phyloP scores from a whole-genome alignment of 2,888 invertebrate genomes.

The Petrophora chlorosata region DNA sequence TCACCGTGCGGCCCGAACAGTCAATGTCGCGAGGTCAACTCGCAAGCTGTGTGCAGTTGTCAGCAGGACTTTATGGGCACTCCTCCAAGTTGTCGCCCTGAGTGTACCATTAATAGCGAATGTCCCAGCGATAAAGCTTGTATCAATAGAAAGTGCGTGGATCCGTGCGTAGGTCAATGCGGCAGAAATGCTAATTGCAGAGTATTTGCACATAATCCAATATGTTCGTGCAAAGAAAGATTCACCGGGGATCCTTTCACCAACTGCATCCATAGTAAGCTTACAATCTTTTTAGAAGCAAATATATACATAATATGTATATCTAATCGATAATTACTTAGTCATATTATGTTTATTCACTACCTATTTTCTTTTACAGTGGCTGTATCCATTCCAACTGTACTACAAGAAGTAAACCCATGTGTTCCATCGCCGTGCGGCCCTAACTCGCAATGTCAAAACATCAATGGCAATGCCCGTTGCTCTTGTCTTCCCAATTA shows the following conservation, averaged over 20 bases:
- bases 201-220: conserved; percentile 92
- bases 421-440: conserved; percentile 92
- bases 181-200: conserved; percentile 91
- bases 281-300: not conserved
- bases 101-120: conserved; percentile 91
- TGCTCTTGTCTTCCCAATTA: conserved; percentile 89
- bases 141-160: conserved; percentile 88
- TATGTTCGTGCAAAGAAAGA: conserved; percentile 89
- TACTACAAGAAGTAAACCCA: conserved; percentile 75
- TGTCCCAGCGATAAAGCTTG: conserved; percentile 90
- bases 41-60: conserved; percentile 89
- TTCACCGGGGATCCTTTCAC: conserved; percentile 91
- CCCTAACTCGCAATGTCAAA: conserved; percentile 88
- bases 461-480: conserved; percentile 85
- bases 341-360: not conserved
- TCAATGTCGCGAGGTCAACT: conserved; percentile 86
- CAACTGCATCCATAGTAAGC: conserved; percentile 77
- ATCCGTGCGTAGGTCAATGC: conserved; percentile 92
- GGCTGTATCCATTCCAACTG: conserved; percentile 53
- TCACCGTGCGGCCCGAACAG: conserved; percentile 92
- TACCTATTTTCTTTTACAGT: conserved; percentile 42
- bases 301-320: too few relatives aligned
- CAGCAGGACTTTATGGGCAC: conserved; percentile 88
- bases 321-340: too few relatives aligned
- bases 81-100: conserved; percentile 91